A percentile compares a stretch with the other conserved stretches of the same genome.
Conservation (phyloP, 2,888 invertebrate species). For the Flabesymbios commensalis region DNA sequence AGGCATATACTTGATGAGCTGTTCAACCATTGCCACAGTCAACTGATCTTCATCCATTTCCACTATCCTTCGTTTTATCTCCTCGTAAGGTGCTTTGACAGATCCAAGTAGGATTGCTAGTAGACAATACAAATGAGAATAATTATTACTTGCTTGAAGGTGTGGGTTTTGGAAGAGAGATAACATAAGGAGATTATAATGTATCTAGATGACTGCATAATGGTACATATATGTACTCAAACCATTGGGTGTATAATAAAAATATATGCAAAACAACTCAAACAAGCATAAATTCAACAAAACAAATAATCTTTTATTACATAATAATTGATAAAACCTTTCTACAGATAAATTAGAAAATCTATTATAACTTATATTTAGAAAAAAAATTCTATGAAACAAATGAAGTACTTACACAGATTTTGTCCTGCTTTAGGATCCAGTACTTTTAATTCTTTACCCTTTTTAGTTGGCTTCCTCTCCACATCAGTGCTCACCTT, state of each 20-base stretch:
- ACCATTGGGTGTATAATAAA: too few relatives aligned
- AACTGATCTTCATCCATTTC: constrained; percentile 85
- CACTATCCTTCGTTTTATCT: constrained; percentile 75
- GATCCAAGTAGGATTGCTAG: constrained; percentile 65
- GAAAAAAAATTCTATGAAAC: too few relatives aligned
- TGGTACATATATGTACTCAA: too few relatives aligned
- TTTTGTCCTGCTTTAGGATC: constrained; percentile 94
- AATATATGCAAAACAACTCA: not conserved
- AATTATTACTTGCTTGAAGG: too few relatives aligned
- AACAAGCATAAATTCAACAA: not conserved
- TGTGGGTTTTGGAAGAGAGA: too few relatives aligned
- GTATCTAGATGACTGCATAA: too few relatives aligned
- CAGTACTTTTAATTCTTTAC: constrained; percentile 86
- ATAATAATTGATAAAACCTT: not conserved
- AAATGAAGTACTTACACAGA: constrained; percentile 65
- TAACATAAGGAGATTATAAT: too few relatives aligned
- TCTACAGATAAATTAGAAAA: not conserved
- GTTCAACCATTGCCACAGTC: constrained; percentile 83
- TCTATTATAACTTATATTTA: too few relatives aligned
- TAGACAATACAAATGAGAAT: constrained; percentile 3
- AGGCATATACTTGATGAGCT: constrained; percentile 89
- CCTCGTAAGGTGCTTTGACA: constrained; percentile 63
- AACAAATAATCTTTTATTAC: not conserved
- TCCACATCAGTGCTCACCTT: constrained; percentile 57
- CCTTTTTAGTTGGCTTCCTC: constrained; percentile 70